These are phyloP conservation scores for Eupelmus urozonus DNA, from an alignment of 2,888 invertebrate genomes.

Conservation along the genomic window DNA sequence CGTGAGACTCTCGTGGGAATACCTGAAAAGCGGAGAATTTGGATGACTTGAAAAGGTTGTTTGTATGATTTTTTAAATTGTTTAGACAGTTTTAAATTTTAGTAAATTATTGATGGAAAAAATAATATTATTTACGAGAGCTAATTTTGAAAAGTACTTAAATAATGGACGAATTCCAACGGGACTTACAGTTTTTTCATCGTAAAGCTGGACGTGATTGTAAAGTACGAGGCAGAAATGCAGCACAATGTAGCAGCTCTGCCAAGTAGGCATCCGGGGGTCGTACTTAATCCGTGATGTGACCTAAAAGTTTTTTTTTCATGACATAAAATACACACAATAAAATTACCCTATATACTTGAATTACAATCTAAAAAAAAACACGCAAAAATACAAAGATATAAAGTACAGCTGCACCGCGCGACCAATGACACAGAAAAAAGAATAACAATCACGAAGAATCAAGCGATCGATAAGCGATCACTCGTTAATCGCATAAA, in stretches of 20 bases:
- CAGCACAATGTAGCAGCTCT: conserved; percentile 82
- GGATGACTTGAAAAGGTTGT: no score
- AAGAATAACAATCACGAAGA: neutral
- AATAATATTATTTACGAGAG: no score
- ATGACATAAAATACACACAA: no score
- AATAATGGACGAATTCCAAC: no score
- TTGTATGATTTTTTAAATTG: no score
- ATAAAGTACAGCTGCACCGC: no score
- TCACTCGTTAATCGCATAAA: neutral
- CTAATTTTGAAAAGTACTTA: neutral
- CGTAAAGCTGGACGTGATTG: conserved; percentile 83
- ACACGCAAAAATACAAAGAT: no score
- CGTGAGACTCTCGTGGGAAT: conserved; percentile 81
- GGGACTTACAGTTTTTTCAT: conserved; percentile 80
- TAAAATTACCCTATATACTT: no score
- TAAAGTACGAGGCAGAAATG: conserved; percentile 84
- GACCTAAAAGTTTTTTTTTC: conserved; percentile 77
- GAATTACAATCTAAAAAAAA: no score
- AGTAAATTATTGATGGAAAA: conserved; percentile 35
- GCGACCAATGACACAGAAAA: neutral
- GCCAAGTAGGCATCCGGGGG: conserved; percentile 83
- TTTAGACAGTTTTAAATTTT: conserved; percentile 29
- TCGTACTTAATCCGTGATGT: conserved; percentile 84
- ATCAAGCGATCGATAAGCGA: neutral
- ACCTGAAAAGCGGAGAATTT: no score